These are phyloP conservation scores for Melieria crassipennis DNA, from an alignment of 2,888 invertebrate species.

Conservation along the genomic window DNA sequence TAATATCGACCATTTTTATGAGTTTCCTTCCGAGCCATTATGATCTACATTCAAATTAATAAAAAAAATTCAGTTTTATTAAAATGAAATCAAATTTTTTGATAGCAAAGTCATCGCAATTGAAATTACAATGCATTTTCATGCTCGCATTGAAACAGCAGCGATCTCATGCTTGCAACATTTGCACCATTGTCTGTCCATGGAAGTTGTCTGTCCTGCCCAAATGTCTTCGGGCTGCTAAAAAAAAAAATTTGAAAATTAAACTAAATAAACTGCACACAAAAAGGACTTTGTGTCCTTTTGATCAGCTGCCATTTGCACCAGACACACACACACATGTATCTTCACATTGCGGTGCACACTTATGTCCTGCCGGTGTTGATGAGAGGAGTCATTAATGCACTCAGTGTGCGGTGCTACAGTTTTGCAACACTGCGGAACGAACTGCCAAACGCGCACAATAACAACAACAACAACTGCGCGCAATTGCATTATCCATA, in stretches of 20 bases:
- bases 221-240: background rate
- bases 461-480: background rate
- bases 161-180: too few relatives aligned
- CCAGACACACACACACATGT: background rate
- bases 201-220: too few relatives aligned
- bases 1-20: too few relatives aligned
- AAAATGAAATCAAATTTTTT: too few relatives aligned
- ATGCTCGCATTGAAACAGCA: too few relatives aligned
- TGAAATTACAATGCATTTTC: too few relatives aligned
- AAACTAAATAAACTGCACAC: background rate
- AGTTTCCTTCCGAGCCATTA: too few relatives aligned
- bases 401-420: background rate
- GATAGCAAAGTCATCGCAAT: too few relatives aligned
- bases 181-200: too few relatives aligned
- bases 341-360: background rate
- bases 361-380: background rate
- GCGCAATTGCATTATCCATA: background rate
- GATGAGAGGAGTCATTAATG: constrained; percentile 1
- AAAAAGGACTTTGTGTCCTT: background rate
- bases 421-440: constrained; percentile 2
- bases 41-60: too few relatives aligned
- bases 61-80: too few relatives aligned
- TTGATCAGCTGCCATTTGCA: background rate
- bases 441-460: background rate
- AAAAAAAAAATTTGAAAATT: background rate